Percentiles rank a stretch among this genome's conserved stretches.
phyloP scores from a whole-genome alignment of 2,888 invertebrate species.

The Labia minor region DNA sequence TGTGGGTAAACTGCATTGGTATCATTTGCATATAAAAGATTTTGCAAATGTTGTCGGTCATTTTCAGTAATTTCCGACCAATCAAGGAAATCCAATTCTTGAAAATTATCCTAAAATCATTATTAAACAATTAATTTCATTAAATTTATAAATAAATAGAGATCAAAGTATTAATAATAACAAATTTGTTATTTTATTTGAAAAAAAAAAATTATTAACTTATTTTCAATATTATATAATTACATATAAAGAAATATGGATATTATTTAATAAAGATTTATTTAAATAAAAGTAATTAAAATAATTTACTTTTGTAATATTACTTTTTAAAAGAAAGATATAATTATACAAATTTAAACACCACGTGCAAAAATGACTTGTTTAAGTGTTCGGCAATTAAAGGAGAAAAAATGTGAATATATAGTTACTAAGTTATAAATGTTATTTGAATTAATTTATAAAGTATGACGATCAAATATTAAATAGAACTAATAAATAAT shows the following conservation, averaged over 20 bases:
- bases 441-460: not conserved
- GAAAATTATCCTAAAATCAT: too few relatives aligned
- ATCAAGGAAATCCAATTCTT: constrained; percentile 64
- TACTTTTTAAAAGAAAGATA: not conserved
- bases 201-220: too few relatives aligned
- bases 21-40: constrained; percentile 44
- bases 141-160: not conserved
- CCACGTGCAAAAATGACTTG: constrained; percentile 22
- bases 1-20: constrained; percentile 32
- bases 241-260: not conserved
- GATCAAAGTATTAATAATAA: too few relatives aligned
- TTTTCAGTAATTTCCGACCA: constrained; percentile 59
- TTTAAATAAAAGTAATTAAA: not conserved
- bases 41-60: constrained; percentile 51
- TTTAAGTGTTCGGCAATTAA: constrained; percentile 19
- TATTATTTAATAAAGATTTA: not conserved
- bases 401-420: constrained; percentile 9
- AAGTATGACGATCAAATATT: not conserved
- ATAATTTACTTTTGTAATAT: not conserved
- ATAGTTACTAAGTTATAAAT: not conserved
- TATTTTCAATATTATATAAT: too few relatives aligned
- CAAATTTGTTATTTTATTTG: too few relatives aligned
- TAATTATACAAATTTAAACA: not conserved
- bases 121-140: constrained; percentile 8
- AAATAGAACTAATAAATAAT: not conserved